These are phyloP conservation scores for Ceuthmochares aereus DNA, from an alignment of 2,113 vertebrate species.

Conservation along the genomic window DNA sequence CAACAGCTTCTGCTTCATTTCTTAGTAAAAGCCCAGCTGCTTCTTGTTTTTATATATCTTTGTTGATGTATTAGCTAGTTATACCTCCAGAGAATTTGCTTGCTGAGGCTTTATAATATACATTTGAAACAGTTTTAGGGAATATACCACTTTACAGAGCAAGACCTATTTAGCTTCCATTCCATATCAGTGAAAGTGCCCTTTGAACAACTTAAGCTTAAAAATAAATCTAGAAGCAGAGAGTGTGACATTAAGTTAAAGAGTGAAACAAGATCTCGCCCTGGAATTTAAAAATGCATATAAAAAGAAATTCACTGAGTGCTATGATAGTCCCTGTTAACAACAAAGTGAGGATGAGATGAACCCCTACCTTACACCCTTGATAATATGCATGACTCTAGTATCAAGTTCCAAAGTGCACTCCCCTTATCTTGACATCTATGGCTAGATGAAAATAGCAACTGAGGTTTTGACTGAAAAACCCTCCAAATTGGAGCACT, in stretches of 20 bases:
- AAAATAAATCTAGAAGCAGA: conserved; percentile 31
- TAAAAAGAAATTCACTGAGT: not conserved
- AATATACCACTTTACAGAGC: conserved; percentile 30
- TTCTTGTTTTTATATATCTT: conserved; percentile 29
- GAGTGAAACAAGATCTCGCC: not conserved
- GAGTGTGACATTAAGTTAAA: not conserved
- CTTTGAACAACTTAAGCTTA: conserved; percentile 8
- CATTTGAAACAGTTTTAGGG: conserved; percentile 15
- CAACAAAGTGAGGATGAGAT: not conserved
- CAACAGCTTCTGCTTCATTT: conserved; percentile 8
- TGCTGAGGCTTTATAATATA: conserved; percentile 29
- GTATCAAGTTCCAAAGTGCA: not conserved
- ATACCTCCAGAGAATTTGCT: conserved; percentile 36
- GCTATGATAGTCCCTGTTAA: not conserved
- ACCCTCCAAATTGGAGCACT: not conserved
- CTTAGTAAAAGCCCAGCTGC: conserved; percentile 37
- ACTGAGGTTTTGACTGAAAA: not conserved
- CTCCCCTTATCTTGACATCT: conserved; percentile 7
- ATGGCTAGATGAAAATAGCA: conserved; percentile 33
- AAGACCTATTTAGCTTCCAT: conserved; percentile 37
- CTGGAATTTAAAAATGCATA: conserved; percentile 3
- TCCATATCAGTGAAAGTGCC: not conserved
- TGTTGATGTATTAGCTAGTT: conserved; percentile 51
- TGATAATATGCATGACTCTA: conserved; percentile 2
- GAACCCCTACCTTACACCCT: not conserved